These are phyloP conservation scores for Eremophila alpestris DNA, from an alignment of 2,797 vertebrate genomes.

Conservation along the genomic window DNA sequence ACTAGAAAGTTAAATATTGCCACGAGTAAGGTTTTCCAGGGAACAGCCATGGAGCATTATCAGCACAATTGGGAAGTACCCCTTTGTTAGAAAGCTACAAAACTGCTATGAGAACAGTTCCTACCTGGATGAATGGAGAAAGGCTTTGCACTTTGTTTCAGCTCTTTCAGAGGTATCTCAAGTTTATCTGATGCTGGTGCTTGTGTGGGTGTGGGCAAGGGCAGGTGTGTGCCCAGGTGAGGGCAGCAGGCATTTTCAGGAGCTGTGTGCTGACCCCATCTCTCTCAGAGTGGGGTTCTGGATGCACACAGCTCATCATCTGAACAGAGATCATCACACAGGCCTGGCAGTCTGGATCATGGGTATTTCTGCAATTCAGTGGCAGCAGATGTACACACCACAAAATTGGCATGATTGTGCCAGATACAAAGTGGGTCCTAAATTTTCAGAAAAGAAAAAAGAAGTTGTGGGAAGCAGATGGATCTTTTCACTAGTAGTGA, in stretches of 20 bases:
- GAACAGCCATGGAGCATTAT: neutral
- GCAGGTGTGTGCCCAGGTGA: neutral
- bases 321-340: neutral
- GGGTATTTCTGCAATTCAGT: neutral
- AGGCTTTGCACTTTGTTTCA: neutral
- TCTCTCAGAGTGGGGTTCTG: neutral
- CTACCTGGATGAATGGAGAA: neutral
- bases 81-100: neutral
- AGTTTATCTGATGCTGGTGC: neutral
- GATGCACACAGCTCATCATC: neutral
- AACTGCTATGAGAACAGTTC: neutral
- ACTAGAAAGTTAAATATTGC: neutral
- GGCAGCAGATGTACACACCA: neutral
- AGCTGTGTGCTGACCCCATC: neutral
- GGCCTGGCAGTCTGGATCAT: neutral
- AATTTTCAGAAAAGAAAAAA: neutral
- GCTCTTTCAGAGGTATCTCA: neutral
- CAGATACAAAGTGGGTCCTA: neutral
- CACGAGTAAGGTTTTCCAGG: neutral
- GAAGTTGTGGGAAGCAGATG: neutral
- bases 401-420: neutral
- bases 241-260: neutral
- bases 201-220: neutral
- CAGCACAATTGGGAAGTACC: neutral
- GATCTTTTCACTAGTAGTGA: neutral